These are phyloP conservation scores for Hoplostethus mediterraneus DNA, from an alignment of 2,797 vertebrate species.

Conservation along the genomic window DNA sequence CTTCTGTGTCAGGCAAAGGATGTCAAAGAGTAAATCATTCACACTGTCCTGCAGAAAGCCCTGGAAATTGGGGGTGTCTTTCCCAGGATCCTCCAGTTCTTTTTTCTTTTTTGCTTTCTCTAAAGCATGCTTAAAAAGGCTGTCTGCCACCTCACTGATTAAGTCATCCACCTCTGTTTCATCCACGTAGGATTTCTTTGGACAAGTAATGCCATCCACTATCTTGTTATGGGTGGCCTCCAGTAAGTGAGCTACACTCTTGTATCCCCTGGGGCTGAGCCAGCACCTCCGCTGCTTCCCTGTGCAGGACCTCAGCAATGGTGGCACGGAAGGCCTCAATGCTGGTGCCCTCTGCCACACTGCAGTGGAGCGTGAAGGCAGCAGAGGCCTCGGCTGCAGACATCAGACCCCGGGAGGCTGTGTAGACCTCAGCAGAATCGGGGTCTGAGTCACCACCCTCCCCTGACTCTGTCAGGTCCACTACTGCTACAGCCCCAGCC, in stretches of 20 bases:
- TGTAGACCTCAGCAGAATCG: slow-evolving; percentile 78
- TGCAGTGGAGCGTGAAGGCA: slow-evolving; percentile 85
- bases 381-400: slow-evolving; percentile 87
- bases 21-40: slow-evolving; percentile 89
- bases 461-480: slow-evolving; percentile 83
- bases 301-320: slow-evolving; percentile 90
- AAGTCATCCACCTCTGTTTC: slow-evolving; percentile 87
- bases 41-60: slow-evolving; percentile 87
- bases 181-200: slow-evolving; percentile 80
- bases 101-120: slow-evolving; percentile 89
- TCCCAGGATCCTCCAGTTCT: slow-evolving; percentile 72
- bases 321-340: slow-evolving; percentile 87
- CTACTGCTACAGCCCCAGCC: slow-evolving; percentile 91
- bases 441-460: slow-evolving; percentile 56
- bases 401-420: slow-evolving; percentile 84
- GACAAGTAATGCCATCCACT: slow-evolving; percentile 86
- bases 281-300: slow-evolving; percentile 88
- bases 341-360: slow-evolving; percentile 84
- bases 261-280: slow-evolving; percentile 86
- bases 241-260: slow-evolving; percentile 88
- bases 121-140: slow-evolving; percentile 90
- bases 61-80: slow-evolving; percentile 79
- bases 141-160: slow-evolving; percentile 89
- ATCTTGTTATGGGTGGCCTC: slow-evolving; percentile 90
- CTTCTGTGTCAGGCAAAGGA: slow-evolving; percentile 90